Base-by-base conservation (phyloP, 2,888 invertebrate species). In the Mythimna impura region DNA sequence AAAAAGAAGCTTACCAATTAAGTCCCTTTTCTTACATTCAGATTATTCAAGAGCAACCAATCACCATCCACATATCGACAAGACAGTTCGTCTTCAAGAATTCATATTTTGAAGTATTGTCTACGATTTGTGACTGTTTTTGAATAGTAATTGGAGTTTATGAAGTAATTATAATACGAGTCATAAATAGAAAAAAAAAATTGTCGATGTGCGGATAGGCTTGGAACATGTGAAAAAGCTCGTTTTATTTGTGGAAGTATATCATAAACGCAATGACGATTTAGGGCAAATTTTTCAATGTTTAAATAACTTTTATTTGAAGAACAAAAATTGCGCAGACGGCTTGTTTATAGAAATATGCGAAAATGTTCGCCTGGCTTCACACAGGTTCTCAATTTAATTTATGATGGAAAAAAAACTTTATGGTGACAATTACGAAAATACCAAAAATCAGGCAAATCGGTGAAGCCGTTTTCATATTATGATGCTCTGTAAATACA, bases 171-270 rank as follows among this genome's bases (percentile, higher is more conserved):
- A 20, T 20, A 50, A 50, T 50, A 50, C 50, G 50, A 50, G 2
- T 20, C 50, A 20, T 20, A 50, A 20, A 8, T 20, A 50, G 2
- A 50, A 20, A 50, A 20, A 20, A 47, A 47, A 8, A 47, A 47
- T 52, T 52, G 8, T 52, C 50, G n/a, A n/a, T 52, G 0, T 52
- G 50, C 2, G n/a, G 9, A 52, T 52, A 14, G 20, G 17, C 20
- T 52, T 20, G 50, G n/a, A 52, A n/a, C 50, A 52, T 52, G 50
- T 52, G 50, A 52, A n/a, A 52, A 52, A 52, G 50, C 50, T 52
- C 9, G 6, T 7, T 52, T 52, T 52, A n/a, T 52, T 52, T 20
- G 50, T 52, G 9, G 47, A 2, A 47, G 20, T 17, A 50, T 50
- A 25, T 50, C 20, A 50, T 50, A 5, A 7, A 50, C 6, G 12